Evolutionary conservation across 2,888 invertebrate species (phyloP), one percentile per base, ranked within the genome.

Genomic region (Ramazzottius varieornatus): DNA sequence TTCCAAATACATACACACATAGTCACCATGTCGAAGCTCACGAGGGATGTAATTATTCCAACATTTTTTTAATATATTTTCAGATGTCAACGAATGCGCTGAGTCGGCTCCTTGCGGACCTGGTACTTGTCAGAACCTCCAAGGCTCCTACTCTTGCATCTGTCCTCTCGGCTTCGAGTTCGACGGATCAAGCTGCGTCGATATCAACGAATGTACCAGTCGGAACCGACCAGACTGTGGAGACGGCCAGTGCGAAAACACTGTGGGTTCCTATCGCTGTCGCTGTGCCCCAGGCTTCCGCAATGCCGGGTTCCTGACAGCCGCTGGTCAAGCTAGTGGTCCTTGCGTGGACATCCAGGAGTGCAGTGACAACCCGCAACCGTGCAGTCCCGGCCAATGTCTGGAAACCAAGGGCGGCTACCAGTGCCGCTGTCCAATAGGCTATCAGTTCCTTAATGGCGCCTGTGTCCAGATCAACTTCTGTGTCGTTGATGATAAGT

Each of bases 291-390:
- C 54, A 8, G 54, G 54, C 54, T 54, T 54, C 29, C 54, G 54
- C 54, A 54, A 54, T 29, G 54, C 54, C 54, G 54, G 20, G 4
- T 8, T 8, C 4, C 54, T 24, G 20, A 20, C 8, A 13, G 40
- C 8, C 8, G 8, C 20, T 8, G 40, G 8, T 40, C 40, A 13
- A 20, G 8, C 40, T 13, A 54, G 16, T 4, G 54, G 54, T 16
- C 54, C 54, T 4, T 54, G 54, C 29, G 54, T 54, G 54, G 54
- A 54, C 54, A 54, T 54, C 20, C 13, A 54, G 54, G 54, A 54
- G 29, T 54, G 54, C 29, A 54, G 29, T 4, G 54, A 54, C 54
- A 54, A 54, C 29, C 54, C 54, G 20, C 8, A 54, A 4, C 54
- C 54, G 29, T 54, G 54, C 29, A 29, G n/a, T 24, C 54, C 54